Percentiles rank a stretch among this genome's conserved stretches.
phyloP scores from a whole-genome alignment of 2,797 vertebrate genomes.

The Tapera naevia region DNA sequence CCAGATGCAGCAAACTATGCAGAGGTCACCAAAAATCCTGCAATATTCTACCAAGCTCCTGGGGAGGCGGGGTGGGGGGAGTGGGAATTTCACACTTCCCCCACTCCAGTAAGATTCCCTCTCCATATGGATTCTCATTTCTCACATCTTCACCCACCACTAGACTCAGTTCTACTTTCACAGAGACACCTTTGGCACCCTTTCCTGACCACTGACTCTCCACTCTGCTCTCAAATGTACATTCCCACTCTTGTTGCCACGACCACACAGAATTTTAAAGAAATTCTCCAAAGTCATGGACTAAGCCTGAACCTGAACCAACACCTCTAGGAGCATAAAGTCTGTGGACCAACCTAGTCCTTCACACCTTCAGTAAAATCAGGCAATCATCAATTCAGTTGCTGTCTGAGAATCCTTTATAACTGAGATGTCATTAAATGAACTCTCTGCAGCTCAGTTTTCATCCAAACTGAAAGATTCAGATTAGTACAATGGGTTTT shows the following conservation, averaged over 20 bases:
- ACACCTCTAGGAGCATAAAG: accelerated
- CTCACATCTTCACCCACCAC: not conserved
- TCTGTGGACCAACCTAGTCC: not conserved
- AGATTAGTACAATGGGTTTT: not conserved
- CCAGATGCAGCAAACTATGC: not conserved
- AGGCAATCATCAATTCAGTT: not conserved
- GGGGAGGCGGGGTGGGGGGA: too few species aligned
- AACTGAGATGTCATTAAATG: not conserved
- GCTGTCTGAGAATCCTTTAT: not conserved
- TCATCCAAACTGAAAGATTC: not conserved
- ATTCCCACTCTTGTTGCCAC: not conserved
- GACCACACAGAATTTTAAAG: not conserved
- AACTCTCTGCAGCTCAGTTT: not conserved
- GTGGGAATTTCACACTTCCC: too few species aligned
- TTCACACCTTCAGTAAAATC: not conserved
- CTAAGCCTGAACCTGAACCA: not conserved
- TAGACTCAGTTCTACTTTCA: not conserved
- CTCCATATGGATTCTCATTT: not conserved
- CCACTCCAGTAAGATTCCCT: not conserved
- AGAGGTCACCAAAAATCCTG: not conserved
- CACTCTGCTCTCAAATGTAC: not conserved
- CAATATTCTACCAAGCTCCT: not conserved
- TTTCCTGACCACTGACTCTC: not conserved
- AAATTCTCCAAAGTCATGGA: not conserved
- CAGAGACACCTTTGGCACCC: not conserved